Evolutionary conservation across 37 sponge, comb jelly and placozoan genomes (phyloP).

Genomic region (Diacarnus erythraeanus): DNA sequence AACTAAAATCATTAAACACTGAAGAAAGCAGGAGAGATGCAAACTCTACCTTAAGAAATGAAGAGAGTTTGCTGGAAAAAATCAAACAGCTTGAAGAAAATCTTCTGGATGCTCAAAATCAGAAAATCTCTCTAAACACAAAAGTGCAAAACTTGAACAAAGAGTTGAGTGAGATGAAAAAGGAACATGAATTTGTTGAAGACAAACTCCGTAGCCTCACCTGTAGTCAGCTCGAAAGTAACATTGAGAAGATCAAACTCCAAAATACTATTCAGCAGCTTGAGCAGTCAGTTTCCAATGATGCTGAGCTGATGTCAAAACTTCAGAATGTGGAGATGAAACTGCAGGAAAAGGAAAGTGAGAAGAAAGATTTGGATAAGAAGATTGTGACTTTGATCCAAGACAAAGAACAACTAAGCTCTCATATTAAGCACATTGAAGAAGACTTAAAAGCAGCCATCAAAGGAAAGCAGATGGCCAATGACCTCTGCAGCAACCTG

Average conservation of each 20-base stretch:
- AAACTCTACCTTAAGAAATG: not conserved
- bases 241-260: constrained; percentile 13
- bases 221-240: constrained; percentile 12
- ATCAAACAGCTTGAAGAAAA: constrained; percentile 6
- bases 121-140: constrained; percentile 6
- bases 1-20: constrained; percentile 4
- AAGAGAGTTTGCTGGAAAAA: constrained; percentile 3
- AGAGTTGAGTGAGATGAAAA: constrained; percentile 5
- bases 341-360: constrained; percentile 6
- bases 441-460: constrained; percentile 12
- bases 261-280: constrained; percentile 17
- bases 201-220: not conserved
- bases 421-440: constrained; percentile 19
- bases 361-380: not conserved
- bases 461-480: constrained; percentile 31
- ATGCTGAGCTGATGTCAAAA: constrained; percentile 1
- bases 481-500: constrained; percentile 38
- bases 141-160: constrained; percentile 6
- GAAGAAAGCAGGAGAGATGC: constrained; percentile 2
- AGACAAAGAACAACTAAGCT: constrained; percentile 20
- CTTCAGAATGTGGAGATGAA: constrained; percentile 18
- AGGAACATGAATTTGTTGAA: constrained; percentile 23
- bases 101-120: not conserved
- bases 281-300: constrained; percentile 12
- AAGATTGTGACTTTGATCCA: not conserved